These are phyloP conservation scores for Poicephalus meyeri DNA, from an alignment of 2,113 vertebrate genomes.

Conservation along the genomic window DNA sequence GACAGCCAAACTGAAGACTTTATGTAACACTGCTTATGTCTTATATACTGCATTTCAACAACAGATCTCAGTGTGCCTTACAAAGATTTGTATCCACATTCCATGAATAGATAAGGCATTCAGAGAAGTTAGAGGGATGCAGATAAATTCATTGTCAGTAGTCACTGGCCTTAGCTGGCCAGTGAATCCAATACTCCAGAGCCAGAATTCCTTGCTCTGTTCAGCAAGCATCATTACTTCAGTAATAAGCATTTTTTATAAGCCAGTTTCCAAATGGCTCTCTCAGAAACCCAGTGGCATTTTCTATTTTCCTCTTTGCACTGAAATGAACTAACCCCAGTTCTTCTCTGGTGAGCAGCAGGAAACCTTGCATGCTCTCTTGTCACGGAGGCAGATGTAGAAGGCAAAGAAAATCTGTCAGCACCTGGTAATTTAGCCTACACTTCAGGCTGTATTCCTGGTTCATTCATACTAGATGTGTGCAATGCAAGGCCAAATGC, in stretches of 20 bases:
- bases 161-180: background rate
- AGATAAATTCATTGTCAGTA: background rate
- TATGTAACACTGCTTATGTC: background rate
- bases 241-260: background rate
- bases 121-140: background rate
- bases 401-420: conserved; percentile 8
- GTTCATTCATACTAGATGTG: background rate
- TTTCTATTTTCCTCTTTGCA: background rate
- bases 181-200: background rate
- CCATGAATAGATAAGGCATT: background rate
- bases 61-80: background rate
- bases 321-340: background rate
- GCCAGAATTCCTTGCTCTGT: background rate
- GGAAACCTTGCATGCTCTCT: background rate
- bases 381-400: accelerated
- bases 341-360: background rate
- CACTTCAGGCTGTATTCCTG: background rate
- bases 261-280: background rate
- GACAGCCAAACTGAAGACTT: background rate
- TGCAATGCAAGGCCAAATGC: background rate
- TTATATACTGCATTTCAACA: background rate
- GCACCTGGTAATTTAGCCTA: background rate
- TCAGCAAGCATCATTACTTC: background rate
- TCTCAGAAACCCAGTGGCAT: background rate
- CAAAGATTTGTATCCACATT: background rate